Base-by-base conservation (phyloP, 2,113 vertebrate genomes). In the Donacobius atricapilla region DNA sequence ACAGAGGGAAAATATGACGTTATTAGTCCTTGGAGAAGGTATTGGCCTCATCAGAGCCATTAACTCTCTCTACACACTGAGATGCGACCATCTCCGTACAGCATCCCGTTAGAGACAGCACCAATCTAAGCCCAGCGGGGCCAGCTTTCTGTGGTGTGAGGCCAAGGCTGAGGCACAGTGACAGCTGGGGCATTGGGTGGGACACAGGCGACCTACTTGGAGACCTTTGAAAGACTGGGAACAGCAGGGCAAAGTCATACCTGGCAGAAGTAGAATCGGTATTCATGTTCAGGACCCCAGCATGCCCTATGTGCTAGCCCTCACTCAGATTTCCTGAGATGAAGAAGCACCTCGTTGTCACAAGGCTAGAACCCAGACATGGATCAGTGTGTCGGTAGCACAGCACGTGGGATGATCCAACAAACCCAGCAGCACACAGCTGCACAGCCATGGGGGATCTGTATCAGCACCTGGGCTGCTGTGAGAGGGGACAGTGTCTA, bases 241-340 rank as follows among this genome's bases (percentile, higher is more conserved):
- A 40, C 21, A 53, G 15, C 69, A 77, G 18, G n/a, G 18, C 35
- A 45, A 24, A 7, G 11, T 15, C 47, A 89, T 27, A 64, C 28
- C 23, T 76, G 27, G 11, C 6, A 66, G 42, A 65, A 65, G 11
- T 40, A 51, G 13, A 25, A 20, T 22, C 15, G 73, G 20, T 39
- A n/a, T 7, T 60, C 10, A 23, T 17, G 5, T 20, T 30, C 7
- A 15, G 48, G 42, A 79, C 10, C 31, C 50, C 42, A 75, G 28
- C 31, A 31, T 11, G 7, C 47, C 11, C 60, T 21, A 16, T 0
- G 1, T 35, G n/a, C 56, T n/a, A 28, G 13, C 61, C 37, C 17
- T 83, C 56, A 40, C 24, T 6, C 44, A 68, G 39, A 64, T 58
- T 28, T 90, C 27, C 18, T 15, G 33, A 21, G 31, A 31, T 50